Base-by-base conservation (phyloP, 2,888 invertebrate species). In the Patella depressa region DNA sequence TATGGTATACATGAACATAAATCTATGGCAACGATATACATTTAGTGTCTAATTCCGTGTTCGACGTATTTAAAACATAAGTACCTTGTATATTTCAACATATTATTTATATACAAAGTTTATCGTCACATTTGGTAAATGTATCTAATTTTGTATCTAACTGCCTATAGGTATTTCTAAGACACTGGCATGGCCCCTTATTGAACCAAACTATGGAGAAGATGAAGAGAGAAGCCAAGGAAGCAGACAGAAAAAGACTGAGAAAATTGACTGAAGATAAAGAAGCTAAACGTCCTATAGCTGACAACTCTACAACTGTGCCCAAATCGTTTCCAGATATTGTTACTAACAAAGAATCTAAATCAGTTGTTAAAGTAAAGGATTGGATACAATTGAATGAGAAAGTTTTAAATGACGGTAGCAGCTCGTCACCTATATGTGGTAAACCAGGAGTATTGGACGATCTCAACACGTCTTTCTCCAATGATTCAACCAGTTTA, bases 151-250 rank as follows among this genome's bases (percentile, higher is more conserved):
- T 65, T 74, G 19, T 65, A 9, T 45, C 1, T 45, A 45, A 45
- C 24, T 53, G 69, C 65, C 55, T 55, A 70, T 24, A 84, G 83
- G 76, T 84, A n/a, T 77, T 75, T 54, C 79, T 85, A 17, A 75
- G 78, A 34, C 78, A 78, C 24, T 84, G 85, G 83, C 82, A 85
- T 71, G 80, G 78, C 19, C 79, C 79, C 0, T 78, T 81, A 53
- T 77, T 85, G n/a, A 78, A 79, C 71, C 81, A 82, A 7, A 79
- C 78, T 2, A 73, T 81, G 12, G 53, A 69, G 54, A 19, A 55
- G 74, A 45, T 53, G 74, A 19, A 55, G 24, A 24, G 53, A 53
- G 24, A 76, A 15, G 19, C 17, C 71, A 1, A 70, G 24, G 3
- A 57, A 53, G 59, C 75, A 15, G 76, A 81, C 19, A 55, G 76